Evolutionary conservation across 2,888 invertebrate genomes (phyloP), one percentile per base, ranked within the genome.

Genomic region (Cataglyphis rosenhaueri): DNA sequence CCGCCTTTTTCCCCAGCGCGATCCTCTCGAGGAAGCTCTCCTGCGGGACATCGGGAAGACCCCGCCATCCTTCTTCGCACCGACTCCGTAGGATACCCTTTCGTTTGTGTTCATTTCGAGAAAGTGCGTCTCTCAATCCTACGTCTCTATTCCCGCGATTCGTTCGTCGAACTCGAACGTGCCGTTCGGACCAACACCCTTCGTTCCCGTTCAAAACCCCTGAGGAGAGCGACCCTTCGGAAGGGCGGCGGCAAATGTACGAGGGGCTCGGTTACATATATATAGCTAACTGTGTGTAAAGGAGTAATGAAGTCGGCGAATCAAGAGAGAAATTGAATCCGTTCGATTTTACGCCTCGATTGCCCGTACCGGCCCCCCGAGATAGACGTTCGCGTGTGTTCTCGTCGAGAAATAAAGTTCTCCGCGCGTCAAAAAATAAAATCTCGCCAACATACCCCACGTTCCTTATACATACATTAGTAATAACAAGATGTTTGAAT

Each of bases 251-350:
- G 85, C 38, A 83, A 88, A 86, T 83, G 89, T 86, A 84, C 57
- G 65, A 73, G 82, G 82, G 64, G 82, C 21, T 84, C 75, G 82
- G 70, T 84, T 85, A 81, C 85, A 75, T 82, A 65, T 82, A 65
- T 82, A 87, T 82, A 82, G 64, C 71, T 65, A 68, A 74, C 75
- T 84, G 83, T 29, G 83, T 84, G 82, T 71, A 73, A 81, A 76
- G 75, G 71, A 83, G 85, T 92, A 92, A 92, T 89, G 91, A 93
- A 92, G 89, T 91, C 88, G 87, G 89, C 88, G 89, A 92, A 92
- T 92, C 90, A 90, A 89, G 90, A 90, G 89, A 91, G 91, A 92
- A 93, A 92, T 93, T 91, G 91, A 92, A 91, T 93, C 90, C 91
- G 91, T 92, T 91, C 90, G 91, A 92, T 93, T 92, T 92, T 89